Conservation (phyloP, 1,140 invertebrate species). For the Diuraphis noxia region DNA sequence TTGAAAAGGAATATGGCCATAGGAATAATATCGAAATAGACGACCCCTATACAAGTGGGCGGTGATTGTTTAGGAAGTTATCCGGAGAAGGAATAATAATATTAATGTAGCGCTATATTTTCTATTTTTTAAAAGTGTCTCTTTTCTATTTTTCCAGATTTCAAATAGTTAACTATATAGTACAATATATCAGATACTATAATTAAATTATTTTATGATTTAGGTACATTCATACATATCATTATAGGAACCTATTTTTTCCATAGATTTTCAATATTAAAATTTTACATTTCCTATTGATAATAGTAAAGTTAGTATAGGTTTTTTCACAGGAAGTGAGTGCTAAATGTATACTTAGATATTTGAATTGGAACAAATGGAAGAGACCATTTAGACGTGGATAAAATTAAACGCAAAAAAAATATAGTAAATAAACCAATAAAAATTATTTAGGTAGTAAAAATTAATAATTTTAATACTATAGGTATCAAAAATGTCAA, state of each 20-base stretch:
- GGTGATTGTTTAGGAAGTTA: background rate
- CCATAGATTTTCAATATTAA: background rate
- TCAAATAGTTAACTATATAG: background rate
- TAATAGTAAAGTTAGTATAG: too few species aligned
- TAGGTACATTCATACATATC: background rate
- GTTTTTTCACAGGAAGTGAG: too few species aligned
- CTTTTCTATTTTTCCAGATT: background rate
- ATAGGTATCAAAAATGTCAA: too few species aligned
- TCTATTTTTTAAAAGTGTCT: background rate
- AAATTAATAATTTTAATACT: too few species aligned
- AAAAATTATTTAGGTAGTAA: too few species aligned
- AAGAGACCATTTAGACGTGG: too few species aligned
- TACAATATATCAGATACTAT: background rate
- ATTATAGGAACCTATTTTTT: background rate
- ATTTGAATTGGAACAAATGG: too few species aligned
- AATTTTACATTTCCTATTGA: background rate
- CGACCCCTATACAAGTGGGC: too few species aligned
- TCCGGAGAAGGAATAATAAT: background rate
- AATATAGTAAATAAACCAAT: too few species aligned
- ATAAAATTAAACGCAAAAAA: too few species aligned
- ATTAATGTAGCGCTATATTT: background rate
- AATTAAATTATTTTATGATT: background rate
- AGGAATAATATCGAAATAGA: background rate
- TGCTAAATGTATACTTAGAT: too few species aligned
- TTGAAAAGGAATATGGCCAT: background rate